Base-by-base conservation (phyloP, 2,888 invertebrate genomes). In the Phengaris arion region DNA sequence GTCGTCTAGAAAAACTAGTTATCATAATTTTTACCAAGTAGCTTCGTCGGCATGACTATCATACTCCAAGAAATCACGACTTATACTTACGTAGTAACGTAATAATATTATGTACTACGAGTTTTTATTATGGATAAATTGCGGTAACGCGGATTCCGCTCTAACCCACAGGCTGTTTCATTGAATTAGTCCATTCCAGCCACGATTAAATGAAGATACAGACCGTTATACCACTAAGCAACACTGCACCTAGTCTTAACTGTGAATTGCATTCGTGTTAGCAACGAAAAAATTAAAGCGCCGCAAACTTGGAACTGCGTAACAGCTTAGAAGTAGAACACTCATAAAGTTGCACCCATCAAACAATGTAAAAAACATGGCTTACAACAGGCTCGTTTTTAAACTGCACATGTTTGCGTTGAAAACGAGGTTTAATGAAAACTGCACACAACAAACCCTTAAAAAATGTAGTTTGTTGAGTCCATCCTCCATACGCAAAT, bases 311-410 rank as follows among this genome's bases (percentile, higher is more conserved):
- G 22, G 22, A 9, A 64, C 64, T 64, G 35, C 64, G 64, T 64
- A 64, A 35, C 35, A 12, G 64, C 64, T 45, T 45, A 64, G 64
- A 64, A 35, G 35, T 64, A 35, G 45, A 64, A 10, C 64, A 64
- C 64, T 64, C 64, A 12, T 35, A 64, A 45, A 64, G 64, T 64
- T 64, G 64, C 64, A 64, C 64, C 35, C 64, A 45, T 64, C 64
- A 64, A 64, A 64, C 64, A 64, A 64, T 64, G 64, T 64, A 64
- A 64, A 64, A 64, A 64, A 45, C 64, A 64, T 64, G 64, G 64
- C 64, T 6, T 6, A 48, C 48, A 48, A 22, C 59, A 59, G 59
- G 22, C 59, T 59, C 22, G 59, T 45, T 64, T 64, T 64, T 45
- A 64, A 64, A 64, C 35, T 64, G 64, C 64, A 45, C 64, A 12